Evolutionary conservation across 2,888 invertebrate genomes (phyloP).

Genomic region (Abrostola triplasia): DNA sequence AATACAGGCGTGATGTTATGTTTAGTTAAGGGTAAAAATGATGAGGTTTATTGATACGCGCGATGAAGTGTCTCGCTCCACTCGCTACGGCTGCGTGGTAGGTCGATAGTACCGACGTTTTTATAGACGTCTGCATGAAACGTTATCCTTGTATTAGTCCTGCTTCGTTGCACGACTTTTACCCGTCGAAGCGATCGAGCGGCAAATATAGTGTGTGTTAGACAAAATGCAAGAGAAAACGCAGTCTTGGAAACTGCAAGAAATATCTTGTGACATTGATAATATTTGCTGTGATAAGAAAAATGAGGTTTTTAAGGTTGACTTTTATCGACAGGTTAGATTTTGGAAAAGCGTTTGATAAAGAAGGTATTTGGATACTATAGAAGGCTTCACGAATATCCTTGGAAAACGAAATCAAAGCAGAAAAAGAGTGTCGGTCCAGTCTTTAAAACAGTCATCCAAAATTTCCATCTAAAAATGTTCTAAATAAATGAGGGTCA

Average conservation of each 20-base stretch:
- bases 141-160: constrained; percentile 49
- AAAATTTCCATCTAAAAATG: neutral
- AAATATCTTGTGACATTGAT: neutral
- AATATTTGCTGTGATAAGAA: neutral
- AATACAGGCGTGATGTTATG: neutral
- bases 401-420: too few relatives aligned
- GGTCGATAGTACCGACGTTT: constrained; percentile 18
- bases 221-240: constrained; percentile 19
- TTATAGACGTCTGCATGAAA: constrained; percentile 49
- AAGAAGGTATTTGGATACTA: too few relatives aligned
- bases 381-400: too few relatives aligned
- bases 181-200: constrained; percentile 31
- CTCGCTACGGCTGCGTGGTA: constrained; percentile 24
- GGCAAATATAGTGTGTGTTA: constrained; percentile 40
- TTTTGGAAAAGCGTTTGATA: neutral
- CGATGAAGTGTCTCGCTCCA: constrained; percentile 20
- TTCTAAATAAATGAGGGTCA: constrained; percentile 5
- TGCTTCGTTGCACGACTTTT: constrained; percentile 40
- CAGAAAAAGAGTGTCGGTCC: neutral
- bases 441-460: neutral
- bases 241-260: constrained; percentile 9
- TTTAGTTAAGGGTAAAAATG: neutral
- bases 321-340: neutral
- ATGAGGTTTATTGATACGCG: constrained; percentile 12
- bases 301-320: neutral